phyloP scores from a whole-genome alignment of 2,797 vertebrate genomes.

The Neosilurus mollespiculum region DNA sequence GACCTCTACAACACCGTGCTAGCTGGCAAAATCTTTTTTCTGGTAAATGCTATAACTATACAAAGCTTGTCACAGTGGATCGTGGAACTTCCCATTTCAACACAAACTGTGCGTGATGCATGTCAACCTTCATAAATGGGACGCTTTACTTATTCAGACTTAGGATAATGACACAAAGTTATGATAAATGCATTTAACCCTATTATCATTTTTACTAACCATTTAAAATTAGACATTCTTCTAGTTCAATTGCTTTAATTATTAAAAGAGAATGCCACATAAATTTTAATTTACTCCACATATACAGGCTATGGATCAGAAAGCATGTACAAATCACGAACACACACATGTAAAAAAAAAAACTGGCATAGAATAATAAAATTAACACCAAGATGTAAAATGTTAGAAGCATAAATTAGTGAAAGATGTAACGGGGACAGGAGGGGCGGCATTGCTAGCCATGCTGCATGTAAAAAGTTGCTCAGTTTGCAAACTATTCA shows the following conservation, averaged over 20 bases:
- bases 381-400: neutral
- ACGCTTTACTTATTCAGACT: neutral
- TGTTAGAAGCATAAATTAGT: neutral
- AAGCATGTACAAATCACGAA: neutral
- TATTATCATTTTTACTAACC: neutral
- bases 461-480: conserved; percentile 2
- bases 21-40: neutral
- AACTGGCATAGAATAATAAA: neutral
- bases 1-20: no score
- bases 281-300: neutral
- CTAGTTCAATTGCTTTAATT: neutral
- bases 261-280: neutral
- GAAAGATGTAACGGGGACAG: neutral
- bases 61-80: neutral
- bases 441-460: neutral
- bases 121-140: neutral
- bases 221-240: conserved; percentile 4
- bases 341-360: no score
- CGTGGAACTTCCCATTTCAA: neutral
- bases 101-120: neutral
- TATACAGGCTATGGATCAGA: neutral
- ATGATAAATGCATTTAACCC: neutral
- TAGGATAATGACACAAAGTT: neutral
- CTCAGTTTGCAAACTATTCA: neutral
- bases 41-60: neutral